Conservation (phyloP, 2,888 invertebrate genomes). For the Acleris laterana region DNA sequence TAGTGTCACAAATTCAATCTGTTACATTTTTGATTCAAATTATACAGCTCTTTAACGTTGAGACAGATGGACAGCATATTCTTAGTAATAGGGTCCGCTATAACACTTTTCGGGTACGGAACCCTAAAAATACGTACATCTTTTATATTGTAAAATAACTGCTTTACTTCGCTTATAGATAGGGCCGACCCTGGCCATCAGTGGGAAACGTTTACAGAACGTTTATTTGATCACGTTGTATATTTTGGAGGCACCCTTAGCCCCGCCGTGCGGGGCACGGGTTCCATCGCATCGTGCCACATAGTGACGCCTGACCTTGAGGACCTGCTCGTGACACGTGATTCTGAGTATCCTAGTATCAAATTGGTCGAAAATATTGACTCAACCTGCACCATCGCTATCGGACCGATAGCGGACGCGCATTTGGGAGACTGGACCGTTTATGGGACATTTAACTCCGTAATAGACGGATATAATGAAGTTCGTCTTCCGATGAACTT, state of each 20-base stretch:
- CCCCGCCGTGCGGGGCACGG: conserved; percentile 16
- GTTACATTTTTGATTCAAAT: too few species aligned
- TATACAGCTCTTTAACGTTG: too few species aligned
- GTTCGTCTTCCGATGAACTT: conserved; percentile 34
- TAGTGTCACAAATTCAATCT: too few species aligned
- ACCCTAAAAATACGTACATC: too few species aligned
- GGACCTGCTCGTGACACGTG: conserved; percentile 28
- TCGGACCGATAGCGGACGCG: conserved; percentile 31
- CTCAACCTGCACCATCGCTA: conserved; percentile 27
- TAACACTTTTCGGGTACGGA: too few species aligned
- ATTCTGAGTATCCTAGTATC: conserved; percentile 31
- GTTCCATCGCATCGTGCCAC: conserved; percentile 28
- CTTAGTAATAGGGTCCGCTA: too few species aligned
- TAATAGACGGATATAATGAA: conserved; percentile 22
- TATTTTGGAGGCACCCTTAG: conserved; percentile 32
- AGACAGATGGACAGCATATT: too few species aligned
- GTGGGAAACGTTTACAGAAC: conserved; percentile 21
- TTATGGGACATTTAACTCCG: conserved; percentile 29
- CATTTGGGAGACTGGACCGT: conserved; percentile 35
- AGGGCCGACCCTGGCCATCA: conserved; percentile 3
- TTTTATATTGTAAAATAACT: not conserved
- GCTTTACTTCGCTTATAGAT: conserved; percentile 10
- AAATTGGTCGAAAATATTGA: conserved; percentile 11
- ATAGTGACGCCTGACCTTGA: conserved; percentile 37
- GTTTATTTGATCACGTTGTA: conserved; percentile 32